These are phyloP conservation scores for Oplegnathus fasciatus DNA, from an alignment of 2,113 vertebrate genomes.

Conservation along the genomic window DNA sequence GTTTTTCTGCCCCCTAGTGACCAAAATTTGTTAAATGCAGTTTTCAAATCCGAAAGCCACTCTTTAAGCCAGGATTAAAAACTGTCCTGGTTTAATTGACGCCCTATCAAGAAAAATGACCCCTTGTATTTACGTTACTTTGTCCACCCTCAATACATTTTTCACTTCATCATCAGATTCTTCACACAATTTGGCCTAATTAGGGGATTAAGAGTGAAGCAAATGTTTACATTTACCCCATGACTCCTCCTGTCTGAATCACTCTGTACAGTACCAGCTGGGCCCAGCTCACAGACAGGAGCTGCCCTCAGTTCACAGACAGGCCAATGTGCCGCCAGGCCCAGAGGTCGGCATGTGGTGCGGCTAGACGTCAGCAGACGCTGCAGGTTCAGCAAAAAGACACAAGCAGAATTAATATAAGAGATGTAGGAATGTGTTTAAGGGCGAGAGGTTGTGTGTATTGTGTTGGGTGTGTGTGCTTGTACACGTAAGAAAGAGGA, in stretches of 20 bases:
- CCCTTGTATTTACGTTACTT: neutral
- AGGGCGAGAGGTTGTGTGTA: conserved; percentile 26
- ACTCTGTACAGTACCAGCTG: conserved; percentile 15
- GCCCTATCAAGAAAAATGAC: neutral
- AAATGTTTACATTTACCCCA: conserved; percentile 53
- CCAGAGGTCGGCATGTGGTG: conserved; percentile 50
- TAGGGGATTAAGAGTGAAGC: conserved; percentile 45
- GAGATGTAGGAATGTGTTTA: conserved; percentile 53
- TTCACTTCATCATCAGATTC: no score
- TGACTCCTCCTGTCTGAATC: conserved; percentile 48
- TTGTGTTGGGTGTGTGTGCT: conserved; percentile 20
- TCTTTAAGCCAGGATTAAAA: neutral
- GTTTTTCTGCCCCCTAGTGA: neutral
- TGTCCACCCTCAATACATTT: neutral
- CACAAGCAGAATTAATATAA: conserved; percentile 37
- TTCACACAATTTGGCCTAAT: conserved; percentile 21
- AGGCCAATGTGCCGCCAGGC: conserved; percentile 38
- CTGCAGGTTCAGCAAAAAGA: conserved; percentile 36
- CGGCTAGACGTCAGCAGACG: conserved; percentile 56
- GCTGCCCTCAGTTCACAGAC: conserved; percentile 64
- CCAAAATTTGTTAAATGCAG: neutral
- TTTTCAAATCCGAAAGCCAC: neutral
- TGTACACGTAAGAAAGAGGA: conserved; percentile 10
- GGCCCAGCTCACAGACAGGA: conserved; percentile 21
- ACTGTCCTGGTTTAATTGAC: neutral